A percentile compares a stretch with the other conserved stretches of the same genome.
Conservation (phyloP, 1,140 invertebrate species). For the Aphidius gifuensis region DNA sequence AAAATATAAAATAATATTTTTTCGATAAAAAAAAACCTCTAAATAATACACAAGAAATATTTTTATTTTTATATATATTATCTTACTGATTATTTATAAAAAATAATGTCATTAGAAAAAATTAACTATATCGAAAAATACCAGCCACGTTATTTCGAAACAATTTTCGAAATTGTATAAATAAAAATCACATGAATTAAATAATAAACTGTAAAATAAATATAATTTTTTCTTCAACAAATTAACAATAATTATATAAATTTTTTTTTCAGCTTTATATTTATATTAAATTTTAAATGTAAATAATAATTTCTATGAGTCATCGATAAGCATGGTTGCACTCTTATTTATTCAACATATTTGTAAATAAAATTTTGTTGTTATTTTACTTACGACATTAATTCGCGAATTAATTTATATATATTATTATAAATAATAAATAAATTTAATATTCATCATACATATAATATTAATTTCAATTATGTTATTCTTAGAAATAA, state of each 20-base stretch:
- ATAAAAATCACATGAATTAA: too few relatives aligned
- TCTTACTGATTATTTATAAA: too few relatives aligned
- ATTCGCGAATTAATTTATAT: not conserved
- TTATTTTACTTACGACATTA: conserved; percentile 9
- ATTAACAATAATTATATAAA: conserved; percentile 1
- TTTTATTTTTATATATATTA: too few relatives aligned
- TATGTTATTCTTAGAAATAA: not conserved
- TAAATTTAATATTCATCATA: too few relatives aligned
- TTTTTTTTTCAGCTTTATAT: not conserved
- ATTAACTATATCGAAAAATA: too few relatives aligned
- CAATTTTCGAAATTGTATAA: too few relatives aligned
- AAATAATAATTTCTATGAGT: conserved; percentile 17
- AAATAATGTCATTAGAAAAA: too few relatives aligned
- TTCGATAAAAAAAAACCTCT: too few relatives aligned
- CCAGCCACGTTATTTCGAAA: too few relatives aligned
- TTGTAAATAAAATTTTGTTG: not conserved
- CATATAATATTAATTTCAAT: not conserved
- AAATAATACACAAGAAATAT: too few relatives aligned
- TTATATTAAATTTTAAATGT: not conserved
- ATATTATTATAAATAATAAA: too few relatives aligned
- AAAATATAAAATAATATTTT: too few relatives aligned
- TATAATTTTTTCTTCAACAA: not conserved
- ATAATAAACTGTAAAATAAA: not conserved
- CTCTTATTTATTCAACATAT: not conserved
- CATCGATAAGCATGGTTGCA: conserved; percentile 16